phyloP scores from a whole-genome alignment of 1,140 invertebrate genomes.

The Kradibia gibbosae region DNA sequence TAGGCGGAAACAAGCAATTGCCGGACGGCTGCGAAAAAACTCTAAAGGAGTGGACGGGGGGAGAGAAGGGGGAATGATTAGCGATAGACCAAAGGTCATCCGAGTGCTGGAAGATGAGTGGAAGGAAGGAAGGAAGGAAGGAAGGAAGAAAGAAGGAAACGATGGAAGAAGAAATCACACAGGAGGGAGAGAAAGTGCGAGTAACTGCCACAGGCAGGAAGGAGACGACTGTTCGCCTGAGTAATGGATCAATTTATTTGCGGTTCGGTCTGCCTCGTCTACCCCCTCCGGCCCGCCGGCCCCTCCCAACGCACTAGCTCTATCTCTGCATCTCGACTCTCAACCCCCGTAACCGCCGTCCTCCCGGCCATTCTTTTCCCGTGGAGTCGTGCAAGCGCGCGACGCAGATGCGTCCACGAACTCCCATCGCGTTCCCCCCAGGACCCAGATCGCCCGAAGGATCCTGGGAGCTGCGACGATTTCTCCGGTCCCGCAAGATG shows the following conservation, averaged over 20 bases:
- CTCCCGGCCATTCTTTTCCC: too few relatives aligned
- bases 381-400: too few relatives aligned
- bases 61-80: background rate
- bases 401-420: too few relatives aligned
- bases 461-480: constrained; percentile 61
- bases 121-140: constrained; percentile 55
- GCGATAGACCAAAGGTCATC: too few relatives aligned
- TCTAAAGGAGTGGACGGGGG: constrained; percentile 55
- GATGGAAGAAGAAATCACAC: background rate
- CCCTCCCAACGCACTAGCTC: too few relatives aligned
- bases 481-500: constrained; percentile 29
- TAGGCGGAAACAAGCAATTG: constrained; percentile 2
- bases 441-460: too few relatives aligned
- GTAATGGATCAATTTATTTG: constrained; percentile 72
- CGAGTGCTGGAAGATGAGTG: background rate
- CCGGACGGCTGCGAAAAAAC: constrained; percentile 43
- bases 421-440: too few relatives aligned
- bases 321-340: too few relatives aligned
- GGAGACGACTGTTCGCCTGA: constrained; percentile 69
- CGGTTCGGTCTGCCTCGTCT: constrained; percentile 47
- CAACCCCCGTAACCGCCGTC: too few relatives aligned
- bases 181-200: background rate
- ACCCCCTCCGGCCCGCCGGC: too few relatives aligned
- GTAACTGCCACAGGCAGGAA: constrained; percentile 53
- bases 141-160: constrained; percentile 53